Evolutionary conservation across 2,113 vertebrate genomes (phyloP), one percentile per base, ranked within the genome.

Genomic region (Sarotherodon lohbergeri): DNA sequence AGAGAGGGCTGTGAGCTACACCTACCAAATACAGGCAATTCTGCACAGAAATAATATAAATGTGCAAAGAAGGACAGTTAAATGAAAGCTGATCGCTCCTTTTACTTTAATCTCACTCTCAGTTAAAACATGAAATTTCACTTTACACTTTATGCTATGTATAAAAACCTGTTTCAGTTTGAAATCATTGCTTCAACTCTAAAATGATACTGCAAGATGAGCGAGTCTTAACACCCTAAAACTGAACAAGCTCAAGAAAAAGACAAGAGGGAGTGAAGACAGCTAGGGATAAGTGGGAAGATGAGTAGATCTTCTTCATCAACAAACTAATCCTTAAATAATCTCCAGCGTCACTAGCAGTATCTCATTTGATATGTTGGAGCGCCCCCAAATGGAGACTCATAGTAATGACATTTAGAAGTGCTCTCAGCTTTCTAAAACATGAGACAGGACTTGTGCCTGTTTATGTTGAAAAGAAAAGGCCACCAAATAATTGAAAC

Each of bases 391-490:
- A 52, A 50, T 78, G 73, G 73, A 78, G 27, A 78, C 27, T 29
- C 9, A 32, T 13, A 0, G 27, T 12, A 78, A 19, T 50, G 29
- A 32, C 71, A 78, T 78, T 29, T 29, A 19, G 24, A 0, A 29
- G 14, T 46, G 14, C 41, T 4, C 68, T 48, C 36, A 71, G 0
- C 39, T 43, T 71, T 76, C 27, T 48, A 19, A 76, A 76, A 29
- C 71, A 48, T 7, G 22, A 27, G 14, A 7, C 9, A 48, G 9
- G 16, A 76, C 0, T 2, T 29, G 43, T 17, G 0, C 9, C 68
- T 11, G 68, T 29, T 76, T 29, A 76, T 76, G 14, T 27, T 48
- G 14, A 3, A 19, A 29, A 16, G 43, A 48, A 29, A 76, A 48
- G 2, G 43, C 9, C 68, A 76, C 8, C 5, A 76, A 76, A 48